phyloP scores from a whole-genome alignment of 1,140 invertebrate genomes.

The Araneus ventricosus region DNA sequence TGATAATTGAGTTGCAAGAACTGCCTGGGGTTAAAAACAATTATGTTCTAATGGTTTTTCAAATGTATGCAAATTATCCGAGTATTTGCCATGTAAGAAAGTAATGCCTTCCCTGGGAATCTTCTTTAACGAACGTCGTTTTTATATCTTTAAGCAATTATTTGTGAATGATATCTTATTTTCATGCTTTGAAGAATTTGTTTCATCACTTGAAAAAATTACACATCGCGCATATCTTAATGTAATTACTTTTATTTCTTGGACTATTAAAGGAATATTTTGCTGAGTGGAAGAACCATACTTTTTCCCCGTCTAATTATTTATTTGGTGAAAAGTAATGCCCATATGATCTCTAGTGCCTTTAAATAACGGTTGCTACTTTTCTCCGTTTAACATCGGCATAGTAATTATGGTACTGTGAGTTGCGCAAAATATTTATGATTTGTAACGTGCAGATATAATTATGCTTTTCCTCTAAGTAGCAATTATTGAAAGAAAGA shows the following conservation, averaged over 20 bases:
- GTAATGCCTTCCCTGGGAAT: not conserved
- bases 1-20: constrained; percentile 26
- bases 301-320: not conserved
- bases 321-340: not conserved
- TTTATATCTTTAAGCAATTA: constrained; percentile 7
- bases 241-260: not conserved
- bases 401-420: not conserved
- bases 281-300: not conserved
- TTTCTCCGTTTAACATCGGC: not conserved
- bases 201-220: not conserved
- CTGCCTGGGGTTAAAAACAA: constrained; percentile 42
- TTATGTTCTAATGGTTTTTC: constrained; percentile 56
- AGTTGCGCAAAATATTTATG: not conserved
- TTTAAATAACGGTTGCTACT: not conserved
- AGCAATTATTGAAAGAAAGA: not conserved
- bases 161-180: not conserved
- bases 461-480: not conserved
- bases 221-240: not conserved
- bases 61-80: constrained; percentile 49
- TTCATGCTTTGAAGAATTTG: not conserved
- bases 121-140: not conserved
- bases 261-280: not conserved
- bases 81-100: not conserved
- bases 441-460: not conserved
- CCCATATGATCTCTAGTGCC: not conserved